phyloP scores from a whole-genome alignment of 2,888 invertebrate genomes.

The Cheilosia urbana region DNA sequence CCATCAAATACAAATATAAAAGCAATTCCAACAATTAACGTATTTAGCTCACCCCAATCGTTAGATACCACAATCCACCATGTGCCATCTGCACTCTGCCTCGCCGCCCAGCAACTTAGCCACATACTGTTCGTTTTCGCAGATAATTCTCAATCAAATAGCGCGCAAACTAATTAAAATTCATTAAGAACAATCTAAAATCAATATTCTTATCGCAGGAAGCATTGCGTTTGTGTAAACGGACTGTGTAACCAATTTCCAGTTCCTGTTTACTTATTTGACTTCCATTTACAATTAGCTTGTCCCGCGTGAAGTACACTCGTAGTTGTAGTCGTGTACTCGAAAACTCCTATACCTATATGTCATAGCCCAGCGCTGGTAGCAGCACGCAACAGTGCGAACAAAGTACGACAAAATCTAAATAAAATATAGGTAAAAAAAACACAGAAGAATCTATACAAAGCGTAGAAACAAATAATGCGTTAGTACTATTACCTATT shows the following conservation, averaged over 20 bases:
- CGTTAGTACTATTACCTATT: constrained; percentile 51
- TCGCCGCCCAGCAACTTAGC: neutral
- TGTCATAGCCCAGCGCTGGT: neutral
- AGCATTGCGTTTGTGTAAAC: constrained; percentile 69
- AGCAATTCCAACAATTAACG: constrained; percentile 45
- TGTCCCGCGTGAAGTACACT: constrained; percentile 20
- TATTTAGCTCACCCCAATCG: constrained; percentile 28
- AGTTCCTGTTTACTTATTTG: constrained; percentile 73
- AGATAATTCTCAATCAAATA: constrained; percentile 67
- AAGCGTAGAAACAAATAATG: constrained; percentile 29
- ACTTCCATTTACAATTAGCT: constrained; percentile 74
- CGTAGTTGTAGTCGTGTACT: neutral
- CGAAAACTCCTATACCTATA: neutral
- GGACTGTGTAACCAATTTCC: constrained; percentile 71
- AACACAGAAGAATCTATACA: neutral
- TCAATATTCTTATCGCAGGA: constrained; percentile 76
- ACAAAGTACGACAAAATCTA: neutral
- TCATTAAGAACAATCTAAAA: constrained; percentile 76
- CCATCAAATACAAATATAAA: constrained; percentile 18
- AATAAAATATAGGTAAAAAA: neutral
- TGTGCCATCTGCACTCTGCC: constrained; percentile 18
- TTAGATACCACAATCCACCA: neutral
- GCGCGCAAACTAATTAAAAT: constrained; percentile 73
- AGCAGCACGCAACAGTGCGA: neutral
- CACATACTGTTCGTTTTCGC: neutral